These are phyloP conservation scores for Nomada hirtipes DNA, from an alignment of 2,888 invertebrate genomes.

Conservation along the genomic window DNA sequence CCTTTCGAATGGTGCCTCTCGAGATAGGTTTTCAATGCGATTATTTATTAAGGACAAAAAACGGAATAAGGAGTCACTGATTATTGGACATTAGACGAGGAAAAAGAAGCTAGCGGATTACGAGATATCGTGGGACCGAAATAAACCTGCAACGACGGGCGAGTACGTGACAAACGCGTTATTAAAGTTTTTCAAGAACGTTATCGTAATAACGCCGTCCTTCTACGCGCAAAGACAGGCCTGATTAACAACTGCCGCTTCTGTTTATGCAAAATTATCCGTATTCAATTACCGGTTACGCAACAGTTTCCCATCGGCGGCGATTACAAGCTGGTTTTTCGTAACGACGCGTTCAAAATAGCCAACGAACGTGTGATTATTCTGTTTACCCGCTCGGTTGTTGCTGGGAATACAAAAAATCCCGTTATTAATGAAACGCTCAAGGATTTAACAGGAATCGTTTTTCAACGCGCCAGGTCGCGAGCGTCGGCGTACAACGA, in stretches of 20 bases:
- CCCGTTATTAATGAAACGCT: constrained; percentile 9
- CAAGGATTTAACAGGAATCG: neutral
- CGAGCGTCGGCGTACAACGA: neutral
- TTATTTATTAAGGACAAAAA: too few species aligned
- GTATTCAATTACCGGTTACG: constrained; percentile 47
- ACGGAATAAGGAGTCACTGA: too few species aligned
- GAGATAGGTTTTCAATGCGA: too few species aligned
- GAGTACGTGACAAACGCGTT: neutral
- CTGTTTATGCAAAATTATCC: constrained; percentile 51
- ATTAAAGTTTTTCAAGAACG: constrained; percentile 27
- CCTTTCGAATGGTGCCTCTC: too few species aligned
- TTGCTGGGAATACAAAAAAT: neutral
- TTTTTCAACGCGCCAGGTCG: neutral
- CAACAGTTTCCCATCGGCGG: constrained; percentile 28
- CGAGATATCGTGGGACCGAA: neutral
- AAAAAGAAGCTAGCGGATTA: neutral
- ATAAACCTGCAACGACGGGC: neutral
- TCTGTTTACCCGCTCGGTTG: neutral
- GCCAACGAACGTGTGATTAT: constrained; percentile 24
- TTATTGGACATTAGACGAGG: too few species aligned
- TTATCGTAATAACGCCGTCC: constrained; percentile 28
- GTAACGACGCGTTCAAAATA: constrained; percentile 24
- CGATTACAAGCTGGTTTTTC: constrained; percentile 33
- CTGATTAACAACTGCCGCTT: constrained; percentile 15
- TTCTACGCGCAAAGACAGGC: constrained; percentile 21